Evolutionary conservation across 2,797 vertebrate species (phyloP).

Genomic region (Trachops cirrhosus): DNA sequence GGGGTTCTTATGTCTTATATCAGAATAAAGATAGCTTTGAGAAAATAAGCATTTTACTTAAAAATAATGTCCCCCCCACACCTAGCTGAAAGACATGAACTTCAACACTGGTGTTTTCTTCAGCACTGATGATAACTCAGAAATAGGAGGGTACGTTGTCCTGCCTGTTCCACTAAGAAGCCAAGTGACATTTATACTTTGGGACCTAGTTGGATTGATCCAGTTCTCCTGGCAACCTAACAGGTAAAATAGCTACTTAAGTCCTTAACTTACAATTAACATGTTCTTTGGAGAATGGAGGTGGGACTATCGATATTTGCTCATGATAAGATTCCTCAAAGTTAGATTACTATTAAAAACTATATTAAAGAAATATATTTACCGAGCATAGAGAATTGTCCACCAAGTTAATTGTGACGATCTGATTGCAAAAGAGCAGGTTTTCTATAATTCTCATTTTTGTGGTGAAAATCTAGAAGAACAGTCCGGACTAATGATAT

Average conservation of each 20-base stretch:
- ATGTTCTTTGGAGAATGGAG: not conserved
- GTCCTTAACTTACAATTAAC: not conserved
- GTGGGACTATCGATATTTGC: not conserved
- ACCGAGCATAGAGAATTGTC: not conserved
- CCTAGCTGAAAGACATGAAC: constrained; percentile 1
- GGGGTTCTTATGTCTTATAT: not conserved
- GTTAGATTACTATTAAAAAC: not conserved
- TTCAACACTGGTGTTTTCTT: not conserved
- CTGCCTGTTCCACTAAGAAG: not conserved
- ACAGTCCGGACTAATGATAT: not conserved
- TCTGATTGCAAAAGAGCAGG: not conserved
- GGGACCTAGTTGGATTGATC: constrained; percentile 16
- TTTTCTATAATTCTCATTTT: not conserved
- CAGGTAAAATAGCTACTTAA: constrained; percentile 21
- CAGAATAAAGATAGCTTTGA: not conserved
- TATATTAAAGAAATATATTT: constrained; percentile 4
- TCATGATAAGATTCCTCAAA: constrained; percentile 24
- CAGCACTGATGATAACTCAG: not conserved
- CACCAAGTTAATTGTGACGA: not conserved
- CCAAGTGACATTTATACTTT: not conserved
- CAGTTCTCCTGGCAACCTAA: not conserved
- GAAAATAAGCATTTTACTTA: not conserved
- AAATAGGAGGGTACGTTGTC: not conserved
- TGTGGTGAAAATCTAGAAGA: not conserved
- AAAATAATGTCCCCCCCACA: not conserved